Percentiles rank a stretch among this genome's conserved stretches.
Conservation (phyloP, 2,888 invertebrate genomes). For the Aelia acuminata region DNA sequence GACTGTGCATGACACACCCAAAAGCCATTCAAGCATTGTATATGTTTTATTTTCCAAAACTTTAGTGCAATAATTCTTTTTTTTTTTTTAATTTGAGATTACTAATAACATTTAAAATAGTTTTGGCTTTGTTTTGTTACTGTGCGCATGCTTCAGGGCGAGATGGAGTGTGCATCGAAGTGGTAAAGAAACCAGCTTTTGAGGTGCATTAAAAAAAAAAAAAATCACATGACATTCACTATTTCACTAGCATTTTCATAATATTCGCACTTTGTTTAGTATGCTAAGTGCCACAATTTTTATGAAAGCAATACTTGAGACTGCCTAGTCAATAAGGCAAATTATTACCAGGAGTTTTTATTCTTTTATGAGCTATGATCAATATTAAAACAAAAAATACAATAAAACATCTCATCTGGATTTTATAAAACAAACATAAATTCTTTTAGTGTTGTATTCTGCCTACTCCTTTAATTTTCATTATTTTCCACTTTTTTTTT, state of each 20-base stretch:
- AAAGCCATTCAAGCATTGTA: background rate
- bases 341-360: too few species aligned
- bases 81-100: background rate
- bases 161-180: constrained; percentile 59
- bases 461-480: too few species aligned
- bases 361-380: too few species aligned
- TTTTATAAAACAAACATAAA: too few species aligned
- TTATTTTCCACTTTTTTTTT: background rate
- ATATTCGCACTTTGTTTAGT: background rate
- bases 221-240: constrained; percentile 5
- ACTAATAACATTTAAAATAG: background rate
- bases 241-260: background rate
- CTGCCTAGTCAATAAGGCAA: too few species aligned
- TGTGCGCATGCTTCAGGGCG: constrained; percentile 60
- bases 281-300: background rate
- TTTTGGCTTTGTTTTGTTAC: constrained; percentile 51
- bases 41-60: constrained; percentile 6
- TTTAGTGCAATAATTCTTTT: background rate
- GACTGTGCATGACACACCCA: constrained; percentile 11
- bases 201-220: constrained; percentile 60
- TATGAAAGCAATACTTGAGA: too few species aligned
- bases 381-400: too few species aligned
- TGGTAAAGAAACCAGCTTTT: constrained; percentile 60
- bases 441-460: too few species aligned
- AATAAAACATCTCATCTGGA: too few species aligned